Evolutionary conservation across 1,140 invertebrate genomes (phyloP).

Genomic region (Mactra quadrangularis): DNA sequence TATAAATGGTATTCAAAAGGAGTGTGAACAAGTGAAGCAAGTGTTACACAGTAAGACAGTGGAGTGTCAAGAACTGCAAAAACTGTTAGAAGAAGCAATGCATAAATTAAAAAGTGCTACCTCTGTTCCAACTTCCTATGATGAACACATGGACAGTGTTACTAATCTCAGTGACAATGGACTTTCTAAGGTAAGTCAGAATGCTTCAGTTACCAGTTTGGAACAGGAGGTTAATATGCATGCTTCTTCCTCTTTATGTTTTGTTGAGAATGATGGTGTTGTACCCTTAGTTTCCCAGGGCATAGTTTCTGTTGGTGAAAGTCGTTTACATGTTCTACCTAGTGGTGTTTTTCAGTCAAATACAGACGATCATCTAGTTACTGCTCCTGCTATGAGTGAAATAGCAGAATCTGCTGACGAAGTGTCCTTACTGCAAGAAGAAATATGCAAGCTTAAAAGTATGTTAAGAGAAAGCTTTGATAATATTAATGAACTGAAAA

Average conservation of each 20-base stretch:
- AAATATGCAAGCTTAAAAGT: not conserved
- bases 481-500: not conserved
- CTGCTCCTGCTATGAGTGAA: not conserved
- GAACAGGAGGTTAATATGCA: slow-evolving; percentile 56
- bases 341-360: slow-evolving; percentile 34
- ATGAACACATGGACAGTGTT: not conserved
- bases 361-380: not conserved
- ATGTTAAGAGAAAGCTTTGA: not conserved
- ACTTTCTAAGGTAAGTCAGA: slow-evolving; percentile 41
- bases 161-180: not conserved
- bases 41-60: slow-evolving; percentile 7
- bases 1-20: slow-evolving; percentile 15
- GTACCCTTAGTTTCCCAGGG: slow-evolving; percentile 36
- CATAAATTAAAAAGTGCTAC: not conserved
- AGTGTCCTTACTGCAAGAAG: too few species aligned
- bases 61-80: slow-evolving; percentile 15
- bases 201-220: slow-evolving; percentile 46
- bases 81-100: not conserved
- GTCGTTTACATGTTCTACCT: slow-evolving; percentile 34
- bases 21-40: not conserved
- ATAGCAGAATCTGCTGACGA: not conserved
- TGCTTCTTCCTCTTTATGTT: slow-evolving; percentile 59
- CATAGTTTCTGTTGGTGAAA: slow-evolving; percentile 33
- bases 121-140: too few species aligned
- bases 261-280: slow-evolving; percentile 28